Base-by-base conservation (phyloP, 2,888 invertebrate genomes). In the Eueremaeus valkanovi region DNA sequence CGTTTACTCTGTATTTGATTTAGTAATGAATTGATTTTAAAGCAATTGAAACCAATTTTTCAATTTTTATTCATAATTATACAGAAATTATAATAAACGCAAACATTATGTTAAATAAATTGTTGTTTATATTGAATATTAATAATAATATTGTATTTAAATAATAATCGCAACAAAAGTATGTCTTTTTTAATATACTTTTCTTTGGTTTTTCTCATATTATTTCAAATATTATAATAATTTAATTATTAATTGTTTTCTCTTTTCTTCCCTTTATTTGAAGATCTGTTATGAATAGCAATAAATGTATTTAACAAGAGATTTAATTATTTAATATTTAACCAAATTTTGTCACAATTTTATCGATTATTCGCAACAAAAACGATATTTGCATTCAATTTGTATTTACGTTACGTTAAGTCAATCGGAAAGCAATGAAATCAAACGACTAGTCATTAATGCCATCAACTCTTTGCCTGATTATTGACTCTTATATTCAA, bases 391-490 rank as follows among this genome's bases (percentile, higher is more conserved):
- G 1, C 27, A 55, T 6, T 24, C 55, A 24, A 55, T 24, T n/a
- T 51, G 3, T 18, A 13, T 45, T 2, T 18, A 45, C 45, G 18
- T 18, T 13, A 9, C 18, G 3, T 45, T 9, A 18, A 45, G 18
- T n/a, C 6, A n/a, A 51, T 6, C 27, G 24, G 11, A 55, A 13
- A 55, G 55, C 55, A 55, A 55, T 55, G 55, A 55, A 55, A 55
- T 55, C 16, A 45, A 16, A 68, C 16, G 24, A 68, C 68, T 68
- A 68, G 68, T 68, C 68, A 68, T 42, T 6, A 40, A 42, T 68
- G 68, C 68, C 68, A 68, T 68, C 31, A 68, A 63, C 16, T 45
- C 16, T 3, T n/a, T n/a, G n/a, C n/a, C 24, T 21, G 21, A 6
- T 63, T 6, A 63, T 9, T 27, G n/a, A 63, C 21, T 36, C 63